A percentile compares a stretch with the other conserved stretches of the same genome.
Evolutionary conservation across 2,888 invertebrate genomes (phyloP).

Genomic region (Eueremaeus valkanovi): DNA sequence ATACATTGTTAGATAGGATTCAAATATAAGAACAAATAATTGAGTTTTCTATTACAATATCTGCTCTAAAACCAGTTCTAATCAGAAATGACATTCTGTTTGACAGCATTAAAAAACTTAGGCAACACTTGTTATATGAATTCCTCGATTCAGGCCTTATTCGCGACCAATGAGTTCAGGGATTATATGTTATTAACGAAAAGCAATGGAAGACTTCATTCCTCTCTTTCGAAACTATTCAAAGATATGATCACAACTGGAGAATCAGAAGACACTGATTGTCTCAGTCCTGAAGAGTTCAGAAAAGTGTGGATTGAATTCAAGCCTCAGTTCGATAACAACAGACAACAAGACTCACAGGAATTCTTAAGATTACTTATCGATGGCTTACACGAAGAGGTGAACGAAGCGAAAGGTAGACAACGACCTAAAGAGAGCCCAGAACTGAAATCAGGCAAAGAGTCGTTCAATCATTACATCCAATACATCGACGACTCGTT

Average conservation of each 20-base stretch:
- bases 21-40: no score
- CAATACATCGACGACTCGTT: slow-evolving; percentile 42
- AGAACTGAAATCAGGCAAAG: background rate
- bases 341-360: slow-evolving; percentile 76
- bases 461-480: slow-evolving; percentile 27
- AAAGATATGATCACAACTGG: background rate
- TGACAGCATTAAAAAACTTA: background rate
- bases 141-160: background rate
- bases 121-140: slow-evolving; percentile 10
- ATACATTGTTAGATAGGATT: no score
- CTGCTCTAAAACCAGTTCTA: no score
- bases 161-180: background rate
- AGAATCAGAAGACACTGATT: no score
- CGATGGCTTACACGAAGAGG: slow-evolving; percentile 85
- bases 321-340: background rate
- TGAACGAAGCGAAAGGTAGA: slow-evolving; percentile 70
- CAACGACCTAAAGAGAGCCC: slow-evolving; percentile 52
- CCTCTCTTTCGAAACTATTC: background rate
- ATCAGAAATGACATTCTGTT: no score
- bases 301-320: background rate
- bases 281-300: background rate
- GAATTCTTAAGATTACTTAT: slow-evolving; percentile 81
- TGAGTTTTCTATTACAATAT: no score
- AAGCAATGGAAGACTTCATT: background rate
- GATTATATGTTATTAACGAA: background rate